phyloP scores from a whole-genome alignment of 2,888 invertebrate genomes.

The Andrena marginata region DNA sequence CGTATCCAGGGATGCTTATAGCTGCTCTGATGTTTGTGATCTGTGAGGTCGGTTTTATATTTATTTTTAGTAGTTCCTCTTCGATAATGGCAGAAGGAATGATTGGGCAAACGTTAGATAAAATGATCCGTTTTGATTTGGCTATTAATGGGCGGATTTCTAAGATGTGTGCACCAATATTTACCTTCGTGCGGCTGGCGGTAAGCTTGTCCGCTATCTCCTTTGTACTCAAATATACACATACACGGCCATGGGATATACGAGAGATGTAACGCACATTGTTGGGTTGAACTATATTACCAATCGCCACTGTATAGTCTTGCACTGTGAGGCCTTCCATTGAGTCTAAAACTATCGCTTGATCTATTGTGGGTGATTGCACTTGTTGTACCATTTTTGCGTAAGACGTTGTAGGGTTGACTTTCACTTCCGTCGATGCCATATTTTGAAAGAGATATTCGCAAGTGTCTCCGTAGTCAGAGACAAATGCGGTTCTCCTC shows the following conservation, averaged over 20 bases:
- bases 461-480: neutral
- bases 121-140: neutral
- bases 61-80: neutral
- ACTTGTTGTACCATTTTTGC: conserved; percentile 15
- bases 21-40: neutral
- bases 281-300: neutral
- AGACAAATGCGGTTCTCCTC: neutral
- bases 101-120: neutral
- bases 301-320: neutral
- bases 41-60: neutral
- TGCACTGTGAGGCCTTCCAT: neutral
- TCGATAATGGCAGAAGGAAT: neutral
- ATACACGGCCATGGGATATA: neutral
- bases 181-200: neutral
- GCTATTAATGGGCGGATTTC: neutral
- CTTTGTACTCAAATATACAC: neutral
- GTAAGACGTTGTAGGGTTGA: neutral
- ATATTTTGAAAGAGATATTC: neutral
- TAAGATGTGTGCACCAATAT: neutral
- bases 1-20: neutral
- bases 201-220: conserved; percentile 8
- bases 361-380: neutral
- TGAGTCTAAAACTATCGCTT: neutral
- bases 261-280: conserved; percentile 1
- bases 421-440: no score